Evolutionary conservation across 2,797 vertebrate species (phyloP).

Genomic region (Balearica regulorum): DNA sequence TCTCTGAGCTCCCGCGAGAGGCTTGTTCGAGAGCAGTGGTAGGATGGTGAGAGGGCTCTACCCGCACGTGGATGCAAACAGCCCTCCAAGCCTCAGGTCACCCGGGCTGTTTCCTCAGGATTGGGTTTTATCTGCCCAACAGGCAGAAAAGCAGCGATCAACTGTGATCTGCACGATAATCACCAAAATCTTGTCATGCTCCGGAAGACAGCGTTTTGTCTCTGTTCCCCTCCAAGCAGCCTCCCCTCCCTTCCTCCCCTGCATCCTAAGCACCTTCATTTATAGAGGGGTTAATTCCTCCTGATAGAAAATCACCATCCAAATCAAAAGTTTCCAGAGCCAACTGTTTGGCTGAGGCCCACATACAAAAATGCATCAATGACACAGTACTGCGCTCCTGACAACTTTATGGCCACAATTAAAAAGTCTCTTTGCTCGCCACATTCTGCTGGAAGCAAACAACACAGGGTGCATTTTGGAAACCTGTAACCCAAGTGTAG

Average conservation of each 20-base stretch:
- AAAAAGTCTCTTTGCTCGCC: not conserved
- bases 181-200: not conserved
- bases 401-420: not conserved
- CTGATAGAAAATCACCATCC: not conserved
- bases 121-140: not conserved
- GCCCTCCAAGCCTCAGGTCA: not conserved
- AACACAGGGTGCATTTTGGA: not conserved
- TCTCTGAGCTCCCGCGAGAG: not conserved
- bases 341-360: not conserved
- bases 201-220: not conserved
- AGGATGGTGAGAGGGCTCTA: not conserved
- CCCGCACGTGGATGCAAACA: not conserved
- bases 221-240: not conserved
- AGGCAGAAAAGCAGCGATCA: not conserved
- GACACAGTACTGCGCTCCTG: not conserved
- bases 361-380: not conserved
- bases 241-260: not conserved
- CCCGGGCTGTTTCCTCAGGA: not conserved
- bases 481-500: not conserved
- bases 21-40: not conserved
- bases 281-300: not conserved
- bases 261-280: not conserved
- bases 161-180: not conserved
- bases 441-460: not conserved
- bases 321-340: not conserved